phyloP scores from a whole-genome alignment of 1,140 invertebrate genomes.

The Cotesia vestalis region DNA sequence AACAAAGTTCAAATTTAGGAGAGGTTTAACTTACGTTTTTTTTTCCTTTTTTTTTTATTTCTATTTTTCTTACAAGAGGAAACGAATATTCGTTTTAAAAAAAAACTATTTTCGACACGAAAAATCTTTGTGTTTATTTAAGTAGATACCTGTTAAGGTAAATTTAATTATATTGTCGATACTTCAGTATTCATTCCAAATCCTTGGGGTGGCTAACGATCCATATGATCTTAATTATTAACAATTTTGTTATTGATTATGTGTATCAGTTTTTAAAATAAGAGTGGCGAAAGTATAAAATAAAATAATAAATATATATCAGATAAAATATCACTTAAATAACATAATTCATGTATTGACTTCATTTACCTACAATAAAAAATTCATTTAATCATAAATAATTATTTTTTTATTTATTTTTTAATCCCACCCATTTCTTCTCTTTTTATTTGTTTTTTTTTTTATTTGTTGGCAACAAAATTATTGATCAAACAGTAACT shows the following conservation, averaged over 20 bases:
- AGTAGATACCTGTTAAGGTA: background rate
- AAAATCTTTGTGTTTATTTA: background rate
- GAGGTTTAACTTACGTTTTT: no score
- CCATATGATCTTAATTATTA: slow-evolving; percentile 4
- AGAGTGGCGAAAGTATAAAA: background rate
- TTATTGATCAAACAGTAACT: slow-evolving; percentile 35
- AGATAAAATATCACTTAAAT: no score
- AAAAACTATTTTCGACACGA: background rate
- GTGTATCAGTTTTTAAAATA: background rate
- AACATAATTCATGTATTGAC: background rate
- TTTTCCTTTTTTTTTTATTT: no score
- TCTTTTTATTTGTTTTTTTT: background rate
- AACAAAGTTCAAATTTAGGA: no score
- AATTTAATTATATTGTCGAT: background rate
- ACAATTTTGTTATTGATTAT: slow-evolving; percentile 16
- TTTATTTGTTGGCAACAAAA: no score
- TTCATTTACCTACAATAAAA: no score
- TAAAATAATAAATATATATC: slow-evolving; percentile 9
- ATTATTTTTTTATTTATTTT: background rate
- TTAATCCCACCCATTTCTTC: background rate
- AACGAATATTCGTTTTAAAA: no score
- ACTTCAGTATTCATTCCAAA: slow-evolving; percentile 55
- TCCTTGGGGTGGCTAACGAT: slow-evolving; percentile 35
- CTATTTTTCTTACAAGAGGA: no score
- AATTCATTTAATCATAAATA: no score